Base-by-base conservation (phyloP, 2,888 invertebrate genomes). In the Aphidoletes aphidimyza region DNA sequence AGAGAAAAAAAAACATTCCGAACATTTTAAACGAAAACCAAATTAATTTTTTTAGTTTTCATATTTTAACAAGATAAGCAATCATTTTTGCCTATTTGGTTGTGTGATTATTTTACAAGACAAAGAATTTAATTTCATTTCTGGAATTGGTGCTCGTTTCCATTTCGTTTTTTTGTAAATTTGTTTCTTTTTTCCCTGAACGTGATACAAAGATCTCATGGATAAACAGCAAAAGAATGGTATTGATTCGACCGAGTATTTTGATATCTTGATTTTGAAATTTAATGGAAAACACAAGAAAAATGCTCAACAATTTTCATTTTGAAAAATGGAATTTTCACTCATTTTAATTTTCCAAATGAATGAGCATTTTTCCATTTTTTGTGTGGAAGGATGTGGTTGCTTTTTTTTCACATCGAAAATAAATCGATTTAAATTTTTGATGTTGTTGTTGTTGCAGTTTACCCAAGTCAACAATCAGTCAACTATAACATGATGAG, bases 381-480 rank as follows among this genome's bases (percentile, higher is more conserved):
- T 49, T n/a, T 49, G n/a, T n/a, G n/a, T 8, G 22, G 54, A 19
- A n/a, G 54, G 17, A 54, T n/a, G n/a, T n/a, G n/a, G n/a, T 49
- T 49, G 6, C 19, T 49, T n/a, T 49, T 49, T 5, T n/a, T 49
- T n/a, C 17, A 30, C 26, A 26, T 78, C 14, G 36, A 36, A 8
- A 36, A 36, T 8, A 78, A 78, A 78, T 36, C 17, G 17, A 19
- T 34, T 1, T 14, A n/a, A n/a, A 22, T 59, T 59, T 59, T 59
- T 59, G n/a, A n/a, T n/a, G n/a, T 59, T 59, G n/a, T 59, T 78
- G 11, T 22, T n/a, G 3, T 83, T 22, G n/a, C 37, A 83, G 83
- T 42, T 83, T 83, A 83, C 45, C 83, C 83, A 42, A 83, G 45
- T 39, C 83, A 83, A 83, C 83, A 83, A 83, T 42, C 83, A 83